Evolutionary conservation across 2,797 vertebrate species (phyloP).

Genomic region (Periparus ater): DNA sequence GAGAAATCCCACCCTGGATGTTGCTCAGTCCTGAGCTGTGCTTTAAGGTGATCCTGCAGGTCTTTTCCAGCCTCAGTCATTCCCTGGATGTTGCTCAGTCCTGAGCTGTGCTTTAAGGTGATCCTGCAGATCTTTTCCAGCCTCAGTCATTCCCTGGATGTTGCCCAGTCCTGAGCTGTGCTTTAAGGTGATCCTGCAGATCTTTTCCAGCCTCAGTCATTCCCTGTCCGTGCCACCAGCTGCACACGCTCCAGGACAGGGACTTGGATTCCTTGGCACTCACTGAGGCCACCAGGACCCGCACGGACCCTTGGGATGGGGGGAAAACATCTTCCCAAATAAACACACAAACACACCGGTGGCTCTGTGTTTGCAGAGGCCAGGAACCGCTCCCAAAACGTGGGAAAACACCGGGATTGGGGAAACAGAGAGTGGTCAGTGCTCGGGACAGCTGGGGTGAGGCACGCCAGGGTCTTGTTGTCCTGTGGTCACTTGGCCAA

Average conservation of each 20-base stretch:
- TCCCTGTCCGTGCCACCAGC: neutral
- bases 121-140: too few species aligned
- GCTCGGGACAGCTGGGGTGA: neutral
- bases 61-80: too few species aligned
- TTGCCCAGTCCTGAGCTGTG: neutral
- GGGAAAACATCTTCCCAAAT: neutral
- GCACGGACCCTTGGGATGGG: fast-evolving
- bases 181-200: neutral
- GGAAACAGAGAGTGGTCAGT: neutral
- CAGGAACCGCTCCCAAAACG: neutral
- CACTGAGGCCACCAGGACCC: neutral
- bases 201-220: fast-evolving
- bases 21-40: too few species aligned
- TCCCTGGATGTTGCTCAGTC: too few species aligned
- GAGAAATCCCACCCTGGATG: fast-evolving
- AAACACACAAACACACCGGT: neutral
- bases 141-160: too few species aligned
- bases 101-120: too few species aligned
- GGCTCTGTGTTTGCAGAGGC: neutral
- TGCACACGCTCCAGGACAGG: neutral
- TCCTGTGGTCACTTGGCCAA: neutral
- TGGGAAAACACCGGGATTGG: neutral
- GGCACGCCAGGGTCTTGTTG: neutral
- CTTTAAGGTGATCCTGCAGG: too few species aligned
- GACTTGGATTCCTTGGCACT: neutral